These are phyloP conservation scores for Microtus montanus DNA, from an alignment of 2,113 vertebrate genomes.

Conservation along the genomic window DNA sequence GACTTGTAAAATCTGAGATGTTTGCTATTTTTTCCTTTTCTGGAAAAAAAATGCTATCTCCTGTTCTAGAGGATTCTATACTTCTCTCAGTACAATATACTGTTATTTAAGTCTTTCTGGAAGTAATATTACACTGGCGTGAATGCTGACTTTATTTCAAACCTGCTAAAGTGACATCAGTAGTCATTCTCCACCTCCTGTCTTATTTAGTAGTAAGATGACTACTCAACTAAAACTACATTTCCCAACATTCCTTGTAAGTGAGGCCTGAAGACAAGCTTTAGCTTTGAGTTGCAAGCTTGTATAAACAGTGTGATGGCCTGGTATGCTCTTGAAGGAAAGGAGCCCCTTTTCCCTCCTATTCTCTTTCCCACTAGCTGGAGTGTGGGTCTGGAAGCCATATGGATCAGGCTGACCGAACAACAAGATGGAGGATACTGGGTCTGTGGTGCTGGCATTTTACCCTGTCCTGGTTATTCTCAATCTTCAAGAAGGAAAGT, in stretches of 20 bases:
- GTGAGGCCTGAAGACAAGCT: not conserved
- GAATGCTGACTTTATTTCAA: not conserved
- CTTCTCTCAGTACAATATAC: conserved; percentile 2
- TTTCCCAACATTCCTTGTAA: not conserved
- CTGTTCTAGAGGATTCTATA: conserved; percentile 7
- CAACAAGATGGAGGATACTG: not conserved
- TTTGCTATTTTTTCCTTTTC: conserved; percentile 40
- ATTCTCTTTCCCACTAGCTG: not conserved
- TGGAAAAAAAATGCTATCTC: conserved; percentile 21
- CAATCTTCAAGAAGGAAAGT: not conserved
- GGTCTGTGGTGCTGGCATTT: not conserved
- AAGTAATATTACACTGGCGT: not conserved
- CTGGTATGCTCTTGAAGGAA: not conserved
- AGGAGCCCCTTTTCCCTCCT: not conserved
- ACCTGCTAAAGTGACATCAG: not conserved
- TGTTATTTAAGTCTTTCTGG: not conserved
- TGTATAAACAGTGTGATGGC: not conserved
- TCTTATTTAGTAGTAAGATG: not conserved
- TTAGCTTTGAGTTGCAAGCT: not conserved
- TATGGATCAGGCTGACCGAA: not conserved
- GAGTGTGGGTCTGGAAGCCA: not conserved
- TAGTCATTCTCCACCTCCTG: not conserved
- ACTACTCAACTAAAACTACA: not conserved
- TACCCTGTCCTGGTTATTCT: not conserved
- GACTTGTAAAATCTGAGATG: conserved; percentile 2